phyloP scores from a whole-genome alignment of 1,140 invertebrate genomes.

The Hypsibius dujardini region DNA sequence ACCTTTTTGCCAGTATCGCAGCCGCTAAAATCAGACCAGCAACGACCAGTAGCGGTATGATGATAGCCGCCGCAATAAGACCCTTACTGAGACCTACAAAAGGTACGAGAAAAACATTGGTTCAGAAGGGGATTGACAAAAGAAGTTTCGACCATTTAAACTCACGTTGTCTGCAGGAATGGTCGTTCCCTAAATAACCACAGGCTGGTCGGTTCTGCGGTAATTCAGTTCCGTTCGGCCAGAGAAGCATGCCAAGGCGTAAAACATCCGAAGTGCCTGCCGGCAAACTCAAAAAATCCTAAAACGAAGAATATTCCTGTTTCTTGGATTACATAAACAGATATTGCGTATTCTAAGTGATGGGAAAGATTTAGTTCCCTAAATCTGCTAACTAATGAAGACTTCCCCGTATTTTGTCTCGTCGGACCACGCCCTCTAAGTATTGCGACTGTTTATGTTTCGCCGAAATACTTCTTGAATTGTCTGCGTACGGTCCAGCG shows the following conservation, averaged over 20 bases:
- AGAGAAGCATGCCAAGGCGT: conserved; percentile 21
- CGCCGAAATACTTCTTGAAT: too few species aligned
- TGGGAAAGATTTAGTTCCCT: too few species aligned
- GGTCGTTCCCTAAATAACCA: conserved; percentile 23
- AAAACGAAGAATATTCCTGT: too few species aligned
- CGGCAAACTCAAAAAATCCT: conserved; percentile 9
- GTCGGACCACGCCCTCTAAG: too few species aligned
- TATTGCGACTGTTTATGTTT: too few species aligned
- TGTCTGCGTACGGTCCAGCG: too few species aligned
- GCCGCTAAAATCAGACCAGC: neutral
- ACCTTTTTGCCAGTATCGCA: neutral
- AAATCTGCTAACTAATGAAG: too few species aligned
- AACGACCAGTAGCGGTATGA: neutral
- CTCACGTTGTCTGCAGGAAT: conserved; percentile 20
- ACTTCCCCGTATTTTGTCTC: too few species aligned
- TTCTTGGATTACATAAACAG: too few species aligned
- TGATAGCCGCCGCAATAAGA: neutral
- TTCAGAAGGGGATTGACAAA: neutral
- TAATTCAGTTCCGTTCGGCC: conserved; percentile 22
- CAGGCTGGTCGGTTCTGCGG: conserved; percentile 24
- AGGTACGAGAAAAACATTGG: neutral
- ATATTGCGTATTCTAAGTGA: too few species aligned
- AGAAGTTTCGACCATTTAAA: neutral
- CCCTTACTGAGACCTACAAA: neutral
- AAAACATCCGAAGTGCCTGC: conserved; percentile 22